These are phyloP conservation scores for Coboldia fuscipes DNA, from an alignment of 1,140 invertebrate genomes.

Conservation along the genomic window DNA sequence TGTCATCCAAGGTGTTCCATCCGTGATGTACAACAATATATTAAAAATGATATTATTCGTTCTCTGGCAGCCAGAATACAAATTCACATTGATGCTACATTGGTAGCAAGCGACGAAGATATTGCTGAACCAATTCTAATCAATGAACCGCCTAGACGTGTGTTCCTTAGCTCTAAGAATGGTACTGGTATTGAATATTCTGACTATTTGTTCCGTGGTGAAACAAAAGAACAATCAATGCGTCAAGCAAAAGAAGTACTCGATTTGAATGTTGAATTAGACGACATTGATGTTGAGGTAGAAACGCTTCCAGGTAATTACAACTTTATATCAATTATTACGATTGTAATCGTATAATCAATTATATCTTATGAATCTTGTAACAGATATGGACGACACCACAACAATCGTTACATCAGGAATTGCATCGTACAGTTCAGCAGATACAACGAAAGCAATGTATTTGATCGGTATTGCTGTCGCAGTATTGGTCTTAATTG, in stretches of 20 bases:
- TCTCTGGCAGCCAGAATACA: conserved; percentile 17
- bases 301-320: conserved; percentile 14
- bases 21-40: conserved; percentile 14
- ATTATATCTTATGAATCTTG: neutral
- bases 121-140: conserved; percentile 12
- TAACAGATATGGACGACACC: too few relatives aligned
- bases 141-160: conserved; percentile 15
- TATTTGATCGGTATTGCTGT: conserved; percentile 17
- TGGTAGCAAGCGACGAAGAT: conserved; percentile 13
- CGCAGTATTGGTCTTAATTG: conserved; percentile 12
- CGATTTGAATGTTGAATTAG: conserved; percentile 13
- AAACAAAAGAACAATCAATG: conserved; percentile 14
- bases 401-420: too few relatives aligned
- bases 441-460: conserved; percentile 13
- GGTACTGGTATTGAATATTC: conserved; percentile 12
- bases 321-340: conserved; percentile 6
- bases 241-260: conserved; percentile 17
- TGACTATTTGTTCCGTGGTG: conserved; percentile 18
- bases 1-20: conserved; percentile 13
- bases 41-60: conserved; percentile 16
- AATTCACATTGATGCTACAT: conserved; percentile 18
- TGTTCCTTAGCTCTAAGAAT: conserved; percentile 11
- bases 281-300: conserved; percentile 11
- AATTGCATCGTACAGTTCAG: too few relatives aligned
- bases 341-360: conserved; percentile 1